Conservation (phyloP, 2,113 vertebrate genomes). For the Prunella fulvescens region DNA sequence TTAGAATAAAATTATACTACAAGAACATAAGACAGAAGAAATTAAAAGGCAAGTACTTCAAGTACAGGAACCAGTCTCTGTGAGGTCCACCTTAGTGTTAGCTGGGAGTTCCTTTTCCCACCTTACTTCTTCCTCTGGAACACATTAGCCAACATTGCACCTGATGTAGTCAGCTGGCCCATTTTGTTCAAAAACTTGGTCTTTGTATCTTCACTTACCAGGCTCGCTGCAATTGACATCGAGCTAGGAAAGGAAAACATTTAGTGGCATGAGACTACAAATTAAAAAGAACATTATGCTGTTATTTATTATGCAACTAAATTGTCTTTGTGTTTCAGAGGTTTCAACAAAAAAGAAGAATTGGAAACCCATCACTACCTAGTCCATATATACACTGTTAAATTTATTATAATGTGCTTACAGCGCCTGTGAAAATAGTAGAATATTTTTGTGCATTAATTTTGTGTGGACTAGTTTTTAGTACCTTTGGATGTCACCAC, state of each 20-base stretch:
- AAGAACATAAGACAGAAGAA: constrained; percentile 77
- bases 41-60: constrained; percentile 93
- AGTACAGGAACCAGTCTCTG: constrained; percentile 84
- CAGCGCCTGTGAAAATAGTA: background rate
- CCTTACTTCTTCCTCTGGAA: constrained; percentile 96
- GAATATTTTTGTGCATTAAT: background rate
- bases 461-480: background rate
- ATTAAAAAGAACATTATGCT: background rate
- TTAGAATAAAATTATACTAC: constrained; percentile 87
- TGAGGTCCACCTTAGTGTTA: constrained; percentile 77
- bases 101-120: constrained; percentile 45
- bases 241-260: constrained; percentile 75
- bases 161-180: constrained; percentile 97
- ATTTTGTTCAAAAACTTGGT: constrained; percentile 99
- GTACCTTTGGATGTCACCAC: background rate
- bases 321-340: background rate
- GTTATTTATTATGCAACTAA: background rate
- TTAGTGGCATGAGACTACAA: background rate
- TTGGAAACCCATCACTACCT: background rate
- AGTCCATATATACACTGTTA: background rate
- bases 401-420: background rate
- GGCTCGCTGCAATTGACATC: constrained; percentile 94
- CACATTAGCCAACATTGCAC: constrained; percentile 98
- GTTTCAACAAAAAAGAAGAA: background rate
- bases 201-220: constrained; percentile 98